Percentiles rank a stretch among this genome's conserved stretches.
phyloP scores from a whole-genome alignment of 2,113 vertebrate genomes.

The Upupa epops region DNA sequence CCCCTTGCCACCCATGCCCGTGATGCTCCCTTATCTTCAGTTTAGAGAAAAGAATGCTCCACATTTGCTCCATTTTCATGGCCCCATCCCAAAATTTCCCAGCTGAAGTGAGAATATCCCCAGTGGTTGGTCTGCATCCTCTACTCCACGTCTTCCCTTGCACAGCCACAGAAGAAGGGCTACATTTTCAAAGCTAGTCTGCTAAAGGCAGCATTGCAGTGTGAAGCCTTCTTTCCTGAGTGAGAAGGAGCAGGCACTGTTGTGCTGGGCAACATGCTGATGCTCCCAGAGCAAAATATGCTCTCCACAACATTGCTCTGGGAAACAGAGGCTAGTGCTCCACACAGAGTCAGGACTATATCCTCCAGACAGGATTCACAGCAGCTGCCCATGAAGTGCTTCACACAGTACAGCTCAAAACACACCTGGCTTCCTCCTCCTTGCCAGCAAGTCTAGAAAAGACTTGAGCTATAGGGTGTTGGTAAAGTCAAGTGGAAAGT shows the following conservation, averaged over 20 bases:
- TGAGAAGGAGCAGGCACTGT: neutral
- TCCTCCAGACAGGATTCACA: neutral
- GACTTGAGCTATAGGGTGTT: neutral
- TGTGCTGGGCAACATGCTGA: neutral
- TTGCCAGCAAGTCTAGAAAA: neutral
- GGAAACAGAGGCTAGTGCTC: neutral
- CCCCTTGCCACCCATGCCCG: neutral
- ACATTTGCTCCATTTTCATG: neutral
- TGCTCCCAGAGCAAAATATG: neutral
- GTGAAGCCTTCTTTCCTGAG: neutral
- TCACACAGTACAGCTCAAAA: neutral
- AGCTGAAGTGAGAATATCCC: neutral
- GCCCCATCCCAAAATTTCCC: neutral
- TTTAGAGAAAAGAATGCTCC: neutral
- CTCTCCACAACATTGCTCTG: rapidly evolving
- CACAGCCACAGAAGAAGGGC: neutral
- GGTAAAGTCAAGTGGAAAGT: neutral
- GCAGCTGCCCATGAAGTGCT: neutral
- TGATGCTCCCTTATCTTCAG: neutral
- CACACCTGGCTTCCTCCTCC: neutral
- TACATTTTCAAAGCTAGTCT: neutral
- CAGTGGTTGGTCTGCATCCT: neutral
- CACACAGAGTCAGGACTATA: neutral
- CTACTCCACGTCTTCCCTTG: neutral
- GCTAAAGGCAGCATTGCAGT: neutral